Percentiles rank a stretch among this genome's conserved stretches.
phyloP scores from a whole-genome alignment of 2,113 vertebrate genomes.

The Odocoileus virginianus region DNA sequence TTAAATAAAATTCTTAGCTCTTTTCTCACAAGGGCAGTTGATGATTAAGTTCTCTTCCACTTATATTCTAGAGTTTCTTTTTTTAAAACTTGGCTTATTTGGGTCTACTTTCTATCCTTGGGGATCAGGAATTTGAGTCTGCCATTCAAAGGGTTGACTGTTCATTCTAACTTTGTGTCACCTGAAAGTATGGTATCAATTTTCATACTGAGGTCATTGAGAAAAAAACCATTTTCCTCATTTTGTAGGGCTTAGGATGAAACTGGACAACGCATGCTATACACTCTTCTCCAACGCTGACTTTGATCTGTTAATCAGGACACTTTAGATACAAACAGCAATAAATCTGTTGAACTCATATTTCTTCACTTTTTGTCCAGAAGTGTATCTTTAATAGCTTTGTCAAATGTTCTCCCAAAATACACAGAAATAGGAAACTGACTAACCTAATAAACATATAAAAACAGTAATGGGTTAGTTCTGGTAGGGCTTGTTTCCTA shows the following conservation, averaged over 20 bases:
- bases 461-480: not conserved
- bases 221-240: not conserved
- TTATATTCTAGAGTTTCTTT: not conserved
- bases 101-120: not conserved
- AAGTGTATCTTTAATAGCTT: not conserved
- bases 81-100: not conserved
- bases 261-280: not conserved
- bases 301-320: not conserved
- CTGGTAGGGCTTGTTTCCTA: not conserved
- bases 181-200: not conserved
- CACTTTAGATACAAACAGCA: not conserved
- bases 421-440: not conserved
- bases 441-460: not conserved
- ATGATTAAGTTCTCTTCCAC: not conserved
- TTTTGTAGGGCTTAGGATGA: not conserved
- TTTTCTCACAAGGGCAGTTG: not conserved
- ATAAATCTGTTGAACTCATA: not conserved
- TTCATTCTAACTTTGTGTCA: not conserved
- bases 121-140: not conserved
- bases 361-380: slow-evolving; percentile 14
- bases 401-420: slow-evolving; percentile 18
- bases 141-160: not conserved
- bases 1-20: not conserved
- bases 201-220: not conserved
- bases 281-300: not conserved